Percentiles rank a stretch among this genome's conserved stretches.
phyloP scores from a whole-genome alignment of 2,888 invertebrate species.

The Athripsodes cinereus region DNA sequence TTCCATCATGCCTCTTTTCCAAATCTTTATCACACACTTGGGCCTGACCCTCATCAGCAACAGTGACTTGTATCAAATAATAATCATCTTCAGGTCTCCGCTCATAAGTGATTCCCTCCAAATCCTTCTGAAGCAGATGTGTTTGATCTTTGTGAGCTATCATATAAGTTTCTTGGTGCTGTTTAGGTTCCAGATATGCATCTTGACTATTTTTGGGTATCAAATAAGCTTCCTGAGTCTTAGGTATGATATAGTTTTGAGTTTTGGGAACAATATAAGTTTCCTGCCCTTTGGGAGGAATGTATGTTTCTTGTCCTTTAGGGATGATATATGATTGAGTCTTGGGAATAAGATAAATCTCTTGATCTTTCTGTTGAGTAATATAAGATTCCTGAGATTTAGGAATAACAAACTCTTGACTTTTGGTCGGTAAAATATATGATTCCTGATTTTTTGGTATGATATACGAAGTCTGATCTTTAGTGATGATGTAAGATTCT shows the following conservation, averaged over 20 bases:
- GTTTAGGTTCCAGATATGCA: constrained; percentile 4
- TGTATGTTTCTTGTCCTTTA: constrained; percentile 11
- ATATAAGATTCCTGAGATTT: constrained; percentile 16
- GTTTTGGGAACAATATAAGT: constrained; percentile 14
- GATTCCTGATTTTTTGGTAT: constrained; percentile 15
- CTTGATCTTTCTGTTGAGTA: constrained; percentile 11
- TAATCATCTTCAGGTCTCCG: constrained; percentile 14
- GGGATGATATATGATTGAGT: constrained; percentile 14
- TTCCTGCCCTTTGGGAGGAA: constrained; percentile 9
- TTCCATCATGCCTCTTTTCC: constrained; percentile 1
- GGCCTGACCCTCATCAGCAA: constrained; percentile 11
- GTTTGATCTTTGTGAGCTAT: constrained; percentile 9
- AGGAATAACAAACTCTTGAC: constrained; percentile 12
- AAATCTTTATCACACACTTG: constrained; percentile 9
- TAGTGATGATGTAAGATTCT: constrained; percentile 9
- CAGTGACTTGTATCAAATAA: constrained; percentile 18
- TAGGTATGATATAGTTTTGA: constrained; percentile 13
- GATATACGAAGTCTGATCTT: constrained; percentile 9
- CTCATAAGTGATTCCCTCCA: constrained; percentile 15
- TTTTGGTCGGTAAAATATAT: constrained; percentile 10
- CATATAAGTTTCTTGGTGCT: constrained; percentile 3
- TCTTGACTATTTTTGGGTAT: constrained; percentile 10
- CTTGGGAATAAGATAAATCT: constrained; percentile 13
- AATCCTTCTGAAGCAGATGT: constrained; percentile 11
- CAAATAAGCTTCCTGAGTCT: constrained; percentile 9